These are phyloP conservation scores for Clitarchus hookeri DNA, from an alignment of 2,888 invertebrate species.

Conservation along the genomic window DNA sequence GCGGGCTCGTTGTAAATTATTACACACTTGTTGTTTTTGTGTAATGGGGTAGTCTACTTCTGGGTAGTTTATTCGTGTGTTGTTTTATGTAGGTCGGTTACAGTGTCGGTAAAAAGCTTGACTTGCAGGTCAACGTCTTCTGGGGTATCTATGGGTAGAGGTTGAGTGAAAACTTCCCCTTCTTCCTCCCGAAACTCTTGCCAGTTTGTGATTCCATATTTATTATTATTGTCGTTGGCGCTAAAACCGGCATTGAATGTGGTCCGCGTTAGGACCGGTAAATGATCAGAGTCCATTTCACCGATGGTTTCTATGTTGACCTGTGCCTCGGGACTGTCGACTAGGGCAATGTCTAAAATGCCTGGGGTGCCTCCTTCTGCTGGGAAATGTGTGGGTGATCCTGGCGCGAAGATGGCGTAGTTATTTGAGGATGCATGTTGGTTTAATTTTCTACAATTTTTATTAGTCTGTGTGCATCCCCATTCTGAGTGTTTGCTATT, in stretches of 20 bases:
- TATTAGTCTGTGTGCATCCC: too few relatives aligned
- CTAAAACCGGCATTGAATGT: background rate
- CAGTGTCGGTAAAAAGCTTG: too few relatives aligned
- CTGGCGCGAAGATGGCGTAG: background rate
- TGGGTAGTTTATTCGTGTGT: too few relatives aligned
- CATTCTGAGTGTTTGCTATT: too few relatives aligned
- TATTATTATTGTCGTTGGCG: background rate
- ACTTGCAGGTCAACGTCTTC: too few relatives aligned
- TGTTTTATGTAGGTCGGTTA: too few relatives aligned
- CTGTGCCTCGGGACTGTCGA: background rate
- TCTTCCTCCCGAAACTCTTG: background rate
- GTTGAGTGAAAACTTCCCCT: background rate
- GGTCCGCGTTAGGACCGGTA: background rate
- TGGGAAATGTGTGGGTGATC: background rate
- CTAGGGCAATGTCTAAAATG: background rate
- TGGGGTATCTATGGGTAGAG: background rate
- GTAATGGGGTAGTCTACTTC: too few relatives aligned
- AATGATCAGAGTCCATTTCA: background rate
- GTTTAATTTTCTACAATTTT: too few relatives aligned
- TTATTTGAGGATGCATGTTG: too few relatives aligned
- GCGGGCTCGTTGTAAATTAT: too few relatives aligned
- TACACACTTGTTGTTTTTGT: too few relatives aligned
- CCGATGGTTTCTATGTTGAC: background rate
- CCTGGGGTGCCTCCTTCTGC: background rate
- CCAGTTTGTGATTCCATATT: background rate